These are phyloP conservation scores for Hydrolagus affinis DNA, from an alignment of 2,113 vertebrate species.

Conservation along the genomic window DNA sequence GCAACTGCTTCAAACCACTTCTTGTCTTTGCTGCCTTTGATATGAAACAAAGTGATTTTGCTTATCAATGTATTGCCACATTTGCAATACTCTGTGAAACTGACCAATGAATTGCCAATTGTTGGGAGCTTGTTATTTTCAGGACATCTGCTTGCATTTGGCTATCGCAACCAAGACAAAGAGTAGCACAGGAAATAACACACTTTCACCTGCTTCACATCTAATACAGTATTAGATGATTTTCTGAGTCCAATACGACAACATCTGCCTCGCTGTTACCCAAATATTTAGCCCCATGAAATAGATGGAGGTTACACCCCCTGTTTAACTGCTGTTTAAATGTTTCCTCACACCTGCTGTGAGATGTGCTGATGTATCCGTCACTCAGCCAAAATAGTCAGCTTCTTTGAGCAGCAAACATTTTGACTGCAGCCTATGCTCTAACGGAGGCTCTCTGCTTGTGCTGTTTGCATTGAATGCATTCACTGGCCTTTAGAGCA, in stretches of 20 bases:
- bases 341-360: neutral
- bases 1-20: conserved; percentile 35
- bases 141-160: conserved; percentile 18
- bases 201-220: neutral
- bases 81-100: conserved; percentile 36
- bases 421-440: neutral
- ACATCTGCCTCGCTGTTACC: conserved; percentile 1
- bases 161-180: neutral
- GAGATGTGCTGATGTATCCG: neutral
- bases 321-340: conserved; percentile 1
- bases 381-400: neutral
- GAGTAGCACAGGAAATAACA: neutral
- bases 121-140: neutral
- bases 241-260: neutral
- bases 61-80: conserved; percentile 38
- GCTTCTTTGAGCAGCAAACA: neutral
- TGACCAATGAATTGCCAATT: conserved; percentile 45
- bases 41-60: conserved; percentile 42
- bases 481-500: neutral
- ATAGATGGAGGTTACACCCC: neutral
- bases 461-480: neutral
- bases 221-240: neutral
- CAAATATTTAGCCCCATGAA: conserved; percentile 4
- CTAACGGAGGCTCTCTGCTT: neutral
- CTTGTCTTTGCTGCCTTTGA: conserved; percentile 39